Conservation (phyloP, 2,113 vertebrate genomes). For the Oncorhynchus kisutch region DNA sequence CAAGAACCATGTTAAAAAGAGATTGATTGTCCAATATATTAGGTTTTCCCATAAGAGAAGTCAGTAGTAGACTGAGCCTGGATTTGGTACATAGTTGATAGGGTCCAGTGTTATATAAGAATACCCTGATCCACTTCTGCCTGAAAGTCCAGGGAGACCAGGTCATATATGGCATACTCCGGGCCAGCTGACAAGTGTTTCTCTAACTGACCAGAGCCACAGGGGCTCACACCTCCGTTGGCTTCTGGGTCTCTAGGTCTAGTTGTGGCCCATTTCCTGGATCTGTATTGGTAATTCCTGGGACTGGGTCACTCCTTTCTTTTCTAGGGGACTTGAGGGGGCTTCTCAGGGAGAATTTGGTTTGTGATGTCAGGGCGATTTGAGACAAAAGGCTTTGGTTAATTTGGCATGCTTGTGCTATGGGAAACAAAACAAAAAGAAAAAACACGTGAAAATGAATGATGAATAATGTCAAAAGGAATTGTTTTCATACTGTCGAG, state of each 20-base stretch:
- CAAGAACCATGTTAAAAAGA: background rate
- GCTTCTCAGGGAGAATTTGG: slow-evolving; percentile 72
- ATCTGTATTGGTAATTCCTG: slow-evolving; percentile 33
- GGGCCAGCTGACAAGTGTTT: slow-evolving; percentile 46
- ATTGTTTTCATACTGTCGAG: background rate
- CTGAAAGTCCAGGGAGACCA: slow-evolving; percentile 76
- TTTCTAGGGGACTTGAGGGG: slow-evolving; percentile 70
- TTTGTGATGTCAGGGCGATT: slow-evolving; percentile 79
- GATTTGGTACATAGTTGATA: slow-evolving; percentile 13
- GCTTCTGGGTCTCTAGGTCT: slow-evolving; percentile 32
- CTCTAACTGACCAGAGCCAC: background rate
- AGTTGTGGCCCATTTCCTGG: slow-evolving; percentile 36
- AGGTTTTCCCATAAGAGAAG: slow-evolving; percentile 17
- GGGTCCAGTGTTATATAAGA: slow-evolving; percentile 39
- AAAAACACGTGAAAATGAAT: slow-evolving; percentile 45
- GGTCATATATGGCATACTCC: slow-evolving; percentile 65
- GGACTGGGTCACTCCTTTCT: slow-evolving; percentile 36
- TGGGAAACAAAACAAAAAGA: slow-evolving; percentile 54
- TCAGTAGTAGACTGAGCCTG: slow-evolving; percentile 22
- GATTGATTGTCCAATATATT: background rate
- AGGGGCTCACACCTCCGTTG: slow-evolving; percentile 44
- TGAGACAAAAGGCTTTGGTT: slow-evolving; percentile 82
- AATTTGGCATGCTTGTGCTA: slow-evolving; percentile 78
- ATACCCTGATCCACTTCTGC: slow-evolving; percentile 86
- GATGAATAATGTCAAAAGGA: slow-evolving; percentile 37